These are phyloP conservation scores for Coregonus sp. DNA, from an alignment of 2,797 vertebrate species.

Conservation along the genomic window DNA sequence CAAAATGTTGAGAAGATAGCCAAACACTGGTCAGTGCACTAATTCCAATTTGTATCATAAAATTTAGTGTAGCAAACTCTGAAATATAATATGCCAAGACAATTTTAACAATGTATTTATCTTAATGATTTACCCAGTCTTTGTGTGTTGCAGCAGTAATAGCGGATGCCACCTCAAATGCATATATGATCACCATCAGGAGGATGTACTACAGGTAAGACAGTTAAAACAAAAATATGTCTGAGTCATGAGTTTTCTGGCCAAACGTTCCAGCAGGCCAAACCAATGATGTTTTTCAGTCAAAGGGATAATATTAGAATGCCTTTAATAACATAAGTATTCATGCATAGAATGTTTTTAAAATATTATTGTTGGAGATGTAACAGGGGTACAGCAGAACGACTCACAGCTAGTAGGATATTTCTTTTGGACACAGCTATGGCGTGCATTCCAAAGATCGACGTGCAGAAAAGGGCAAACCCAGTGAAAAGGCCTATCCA, in stretches of 20 bases:
- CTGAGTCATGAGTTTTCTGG: background rate
- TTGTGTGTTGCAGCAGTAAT: constrained; percentile 76
- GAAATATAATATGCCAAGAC: background rate
- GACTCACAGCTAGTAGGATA: constrained; percentile 75
- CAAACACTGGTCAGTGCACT: background rate
- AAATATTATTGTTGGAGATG: background rate
- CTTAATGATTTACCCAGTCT: constrained; percentile 75
- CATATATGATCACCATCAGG: constrained; percentile 78
- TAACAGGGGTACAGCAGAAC: background rate
- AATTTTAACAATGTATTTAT: background rate
- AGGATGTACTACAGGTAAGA: constrained; percentile 73
- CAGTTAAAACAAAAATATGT: background rate
- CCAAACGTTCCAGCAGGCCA: background rate
- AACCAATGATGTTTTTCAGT: background rate
- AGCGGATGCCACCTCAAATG: constrained; percentile 81
- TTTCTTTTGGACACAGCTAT: constrained; percentile 71
- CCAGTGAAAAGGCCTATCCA: constrained; percentile 84
- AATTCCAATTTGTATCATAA: background rate
- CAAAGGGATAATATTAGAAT: background rate
- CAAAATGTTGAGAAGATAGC: background rate
- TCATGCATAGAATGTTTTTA: background rate
- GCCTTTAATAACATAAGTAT: background rate
- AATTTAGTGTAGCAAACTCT: background rate
- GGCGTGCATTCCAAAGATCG: constrained; percentile 72
- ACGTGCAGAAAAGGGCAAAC: constrained; percentile 74